Base-by-base conservation (phyloP, 2,797 vertebrate species). In the Chelmon rostratus region DNA sequence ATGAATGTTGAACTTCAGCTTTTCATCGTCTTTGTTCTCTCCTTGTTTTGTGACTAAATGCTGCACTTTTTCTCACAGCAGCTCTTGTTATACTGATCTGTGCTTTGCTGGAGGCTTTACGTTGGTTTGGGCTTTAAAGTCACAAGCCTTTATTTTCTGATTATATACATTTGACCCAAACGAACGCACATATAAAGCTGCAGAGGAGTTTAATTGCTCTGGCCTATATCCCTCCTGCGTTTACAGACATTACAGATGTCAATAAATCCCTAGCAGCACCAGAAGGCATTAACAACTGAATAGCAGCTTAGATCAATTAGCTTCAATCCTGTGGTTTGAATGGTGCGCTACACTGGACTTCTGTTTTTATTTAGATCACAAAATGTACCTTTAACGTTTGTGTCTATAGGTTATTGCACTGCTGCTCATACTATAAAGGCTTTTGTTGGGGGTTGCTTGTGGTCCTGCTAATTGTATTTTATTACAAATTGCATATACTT, bases 21-120 rank as follows among this genome's bases (percentile, higher is more conserved):
- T 25, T 25, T 57, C 31, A 10, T 69, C 21, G 15, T 75, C 53
- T 37, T 58, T 68, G 35, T 44, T 64, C 25, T 15, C 50, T 68
- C 5, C 37, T 54, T n/a, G 44, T 79, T 73, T 78, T 47, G 40
- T 8, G n/a, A 63, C 54, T 58, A 76, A 88, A 75, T 2, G 47
- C 70, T 73, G 70, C 47, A 35, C 31, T 83, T 67, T 56, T 25
- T 63, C 49, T 67, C 65, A 28, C 38, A 8, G 62, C 58, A 25
- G 65, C 35, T 38, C 66, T 28, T 67, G n/a, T 54, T 47, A 37
- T 7, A 19, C 59, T 57, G 40, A 23, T 38, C 64, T 35, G 8
- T 38, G 31, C 9, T 40, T 15, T 15, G 21, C 23, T 23, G 8
- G 25, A 50, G 13, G 44, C 18, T 68, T 37, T 1, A 8, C 0